These are phyloP conservation scores for Ectropis crepuscularia DNA, from an alignment of 2,888 invertebrate genomes.

Conservation along the genomic window DNA sequence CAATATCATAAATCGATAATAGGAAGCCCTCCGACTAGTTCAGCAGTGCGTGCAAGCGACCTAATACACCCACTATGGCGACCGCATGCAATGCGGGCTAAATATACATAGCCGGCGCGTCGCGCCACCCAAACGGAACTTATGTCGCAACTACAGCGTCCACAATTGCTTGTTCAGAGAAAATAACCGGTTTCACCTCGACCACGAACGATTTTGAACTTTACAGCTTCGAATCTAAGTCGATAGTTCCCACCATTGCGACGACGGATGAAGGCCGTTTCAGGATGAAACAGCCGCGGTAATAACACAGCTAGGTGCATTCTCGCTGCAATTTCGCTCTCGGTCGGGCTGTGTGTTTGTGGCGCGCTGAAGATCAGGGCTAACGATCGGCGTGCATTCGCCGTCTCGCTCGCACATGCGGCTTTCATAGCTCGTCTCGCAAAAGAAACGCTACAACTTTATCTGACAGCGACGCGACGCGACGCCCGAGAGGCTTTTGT, in stretches of 20 bases:
- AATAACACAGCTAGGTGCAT: slow-evolving; percentile 85
- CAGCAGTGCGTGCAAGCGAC: slow-evolving; percentile 84
- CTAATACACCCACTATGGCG: slow-evolving; percentile 80
- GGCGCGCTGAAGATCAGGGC: slow-evolving; percentile 85
- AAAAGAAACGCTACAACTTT: slow-evolving; percentile 83
- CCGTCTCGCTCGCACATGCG: slow-evolving; percentile 67
- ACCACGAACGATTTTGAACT: slow-evolving; percentile 56
- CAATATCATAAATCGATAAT: slow-evolving; percentile 82
- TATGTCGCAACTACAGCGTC: slow-evolving; percentile 77
- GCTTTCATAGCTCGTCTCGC: slow-evolving; percentile 61
- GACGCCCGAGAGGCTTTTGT: slow-evolving; percentile 82
- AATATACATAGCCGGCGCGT: slow-evolving; percentile 73
- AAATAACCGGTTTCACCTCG: slow-evolving; percentile 72
- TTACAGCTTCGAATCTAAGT: slow-evolving; percentile 51
- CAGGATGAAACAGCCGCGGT: slow-evolving; percentile 64
- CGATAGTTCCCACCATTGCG: slow-evolving; percentile 47
- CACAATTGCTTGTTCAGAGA: slow-evolving; percentile 75
- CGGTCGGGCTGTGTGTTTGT: slow-evolving; percentile 85
- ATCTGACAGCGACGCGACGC: slow-evolving; percentile 82
- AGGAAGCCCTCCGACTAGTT: slow-evolving; percentile 84
- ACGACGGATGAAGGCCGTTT: slow-evolving; percentile 69
- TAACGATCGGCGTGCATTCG: slow-evolving; percentile 78
- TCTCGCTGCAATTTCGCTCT: slow-evolving; percentile 85
- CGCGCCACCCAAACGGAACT: slow-evolving; percentile 68
- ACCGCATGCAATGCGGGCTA: slow-evolving; percentile 82